Evolutionary conservation across 2,888 invertebrate species (phyloP), one percentile per base, ranked within the genome.

Genomic region (Phyto melanocephala): DNA sequence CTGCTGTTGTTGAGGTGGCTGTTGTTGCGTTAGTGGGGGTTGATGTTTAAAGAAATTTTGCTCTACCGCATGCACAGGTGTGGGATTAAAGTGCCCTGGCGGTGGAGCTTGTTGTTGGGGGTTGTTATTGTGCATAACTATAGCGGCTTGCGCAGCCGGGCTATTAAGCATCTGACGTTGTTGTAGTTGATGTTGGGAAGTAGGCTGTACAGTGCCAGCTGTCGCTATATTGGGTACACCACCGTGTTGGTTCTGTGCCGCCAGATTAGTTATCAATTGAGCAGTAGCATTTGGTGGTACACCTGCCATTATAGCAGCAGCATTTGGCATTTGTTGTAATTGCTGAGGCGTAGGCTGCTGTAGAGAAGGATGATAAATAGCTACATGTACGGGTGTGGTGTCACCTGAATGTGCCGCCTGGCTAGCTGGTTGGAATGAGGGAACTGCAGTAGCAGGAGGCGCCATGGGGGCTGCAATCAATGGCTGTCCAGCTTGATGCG

Each of bases 1-100:
- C 86, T 93, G 93, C 17, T 86, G 88, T 94, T 95, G 85, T 94
- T 95, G 85, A 93, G 93, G 93, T 86, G 92, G 93, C 79, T 93
- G 92, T 2, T 92, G 92, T 85, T 93, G 93, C 85, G 93, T 93
- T 17, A 84, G 87, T 94, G 95, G 85, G 94, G 95, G 85, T 94
- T 95, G 94, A 92, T 86, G 95, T 10, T 93, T 92, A 85, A 93
- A 94, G 86, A 93, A 94, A n/a, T 93, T 93, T 86, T 94, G 93
- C 86, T 94, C 94, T 7, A 94, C 93, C 83, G 94, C 93, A 80
- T 93, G 93, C 17, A 94, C 91, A 0, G 93, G 93, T 82, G 93
- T 93, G 8, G 93, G 92, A 20, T 93, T 92, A 15, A 93, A 92
- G 58, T 88, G 89, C n/a, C 84, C 83, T n/a, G 85, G 77, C 15